A percentile compares a stretch with the other conserved stretches of the same genome.
Evolutionary conservation across 2,888 invertebrate species (phyloP).

Genomic region (Heliconius cydno): DNA sequence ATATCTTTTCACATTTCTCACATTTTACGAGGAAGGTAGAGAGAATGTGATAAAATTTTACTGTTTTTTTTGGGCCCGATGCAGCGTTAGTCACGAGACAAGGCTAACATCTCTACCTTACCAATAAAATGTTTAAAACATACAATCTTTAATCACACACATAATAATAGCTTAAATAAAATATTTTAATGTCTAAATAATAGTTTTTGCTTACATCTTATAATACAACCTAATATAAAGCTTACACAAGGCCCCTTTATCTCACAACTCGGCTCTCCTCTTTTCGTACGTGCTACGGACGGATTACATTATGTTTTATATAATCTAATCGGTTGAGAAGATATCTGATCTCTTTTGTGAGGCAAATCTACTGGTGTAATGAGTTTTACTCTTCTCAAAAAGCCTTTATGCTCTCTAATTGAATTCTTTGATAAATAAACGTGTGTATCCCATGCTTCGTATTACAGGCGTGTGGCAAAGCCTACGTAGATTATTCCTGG

Average conservation of each 20-base stretch:
- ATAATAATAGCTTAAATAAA: not conserved
- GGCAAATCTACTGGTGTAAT: constrained; percentile 33
- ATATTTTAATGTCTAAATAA: not conserved
- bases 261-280: not conserved
- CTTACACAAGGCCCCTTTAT: constrained; percentile 1
- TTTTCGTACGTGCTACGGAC: constrained; percentile 18
- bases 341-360: constrained; percentile 36
- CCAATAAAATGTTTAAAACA: no score
- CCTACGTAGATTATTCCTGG: not conserved
- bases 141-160: not conserved
- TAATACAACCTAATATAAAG: not conserved
- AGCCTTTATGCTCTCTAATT: constrained; percentile 42
- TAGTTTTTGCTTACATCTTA: not conserved
- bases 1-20: not conserved
- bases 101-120: no score
- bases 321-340: constrained; percentile 24
- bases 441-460: constrained; percentile 14
- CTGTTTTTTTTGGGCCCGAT: no score
- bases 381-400: constrained; percentile 39
- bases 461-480: not conserved
- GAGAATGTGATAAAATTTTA: no score
- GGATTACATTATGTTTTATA: constrained; percentile 24
- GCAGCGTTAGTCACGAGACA: no score
- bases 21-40: no score
- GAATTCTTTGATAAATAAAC: constrained; percentile 41